Evolutionary conservation across 2,113 vertebrate species (phyloP).

Genomic region (Rhineura floridana): DNA sequence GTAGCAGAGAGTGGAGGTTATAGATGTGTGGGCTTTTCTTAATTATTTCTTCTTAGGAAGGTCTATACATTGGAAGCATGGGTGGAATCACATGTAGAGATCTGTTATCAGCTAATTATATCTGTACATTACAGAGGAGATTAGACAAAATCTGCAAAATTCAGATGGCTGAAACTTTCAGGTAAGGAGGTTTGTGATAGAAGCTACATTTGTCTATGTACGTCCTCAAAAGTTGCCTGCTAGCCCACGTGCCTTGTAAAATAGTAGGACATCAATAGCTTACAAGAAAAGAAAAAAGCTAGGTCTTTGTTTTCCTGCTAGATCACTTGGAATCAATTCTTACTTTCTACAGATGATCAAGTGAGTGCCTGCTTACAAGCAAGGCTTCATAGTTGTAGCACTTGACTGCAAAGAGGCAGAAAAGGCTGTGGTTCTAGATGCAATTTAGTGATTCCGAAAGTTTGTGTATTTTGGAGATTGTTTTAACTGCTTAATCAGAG

Average conservation of each 20-base stretch:
- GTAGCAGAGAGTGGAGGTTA: background rate
- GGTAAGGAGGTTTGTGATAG: background rate
- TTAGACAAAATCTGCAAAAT: background rate
- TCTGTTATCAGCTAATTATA: background rate
- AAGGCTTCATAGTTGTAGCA: background rate
- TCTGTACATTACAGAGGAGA: background rate
- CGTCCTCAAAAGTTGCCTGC: background rate
- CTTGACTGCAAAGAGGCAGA: background rate
- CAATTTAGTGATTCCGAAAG: background rate
- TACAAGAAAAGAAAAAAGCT: too few relatives aligned
- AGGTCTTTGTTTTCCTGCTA: background rate
- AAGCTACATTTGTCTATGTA: background rate
- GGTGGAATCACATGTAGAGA: background rate
- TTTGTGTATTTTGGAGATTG: too few relatives aligned
- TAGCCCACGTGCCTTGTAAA: background rate
- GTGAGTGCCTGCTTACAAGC: background rate
- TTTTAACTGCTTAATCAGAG: too few relatives aligned
- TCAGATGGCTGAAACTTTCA: background rate
- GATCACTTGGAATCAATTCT: background rate
- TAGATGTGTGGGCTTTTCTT: background rate
- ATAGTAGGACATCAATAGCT: background rate
- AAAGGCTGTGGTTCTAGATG: background rate
- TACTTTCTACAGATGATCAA: background rate
- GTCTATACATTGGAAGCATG: too few relatives aligned
- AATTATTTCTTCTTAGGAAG: background rate